Evolutionary conservation across 1,140 invertebrate species (phyloP).

Genomic region (Linepithema humile): DNA sequence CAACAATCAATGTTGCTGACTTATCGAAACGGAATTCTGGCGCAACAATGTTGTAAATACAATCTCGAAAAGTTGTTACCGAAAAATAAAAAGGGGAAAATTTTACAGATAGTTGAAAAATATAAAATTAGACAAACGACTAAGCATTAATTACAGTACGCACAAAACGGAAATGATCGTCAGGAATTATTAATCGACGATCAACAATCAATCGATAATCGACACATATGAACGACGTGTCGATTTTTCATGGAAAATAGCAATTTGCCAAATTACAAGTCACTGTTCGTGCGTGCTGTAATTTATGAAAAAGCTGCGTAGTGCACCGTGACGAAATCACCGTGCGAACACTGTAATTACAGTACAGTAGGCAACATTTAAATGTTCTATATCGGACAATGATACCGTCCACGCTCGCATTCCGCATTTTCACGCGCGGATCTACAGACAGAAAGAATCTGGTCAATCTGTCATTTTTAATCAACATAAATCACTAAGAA

Average conservation of each 20-base stretch:
- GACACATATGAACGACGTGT: constrained; percentile 43
- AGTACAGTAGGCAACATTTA: constrained; percentile 42
- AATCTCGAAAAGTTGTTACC: neutral
- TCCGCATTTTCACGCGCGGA: constrained; percentile 29
- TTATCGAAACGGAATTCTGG: neutral
- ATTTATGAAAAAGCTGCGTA: constrained; percentile 48
- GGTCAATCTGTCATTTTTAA: neutral
- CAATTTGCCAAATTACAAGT: constrained; percentile 56
- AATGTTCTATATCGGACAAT: constrained; percentile 38
- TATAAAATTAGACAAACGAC: neutral
- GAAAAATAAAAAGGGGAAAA: neutral
- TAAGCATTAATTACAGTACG: constrained; percentile 16
- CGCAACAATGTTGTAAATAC: neutral
- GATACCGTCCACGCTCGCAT: constrained; percentile 4
- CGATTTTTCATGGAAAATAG: constrained; percentile 32
- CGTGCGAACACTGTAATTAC: constrained; percentile 30
- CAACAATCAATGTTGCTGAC: neutral
- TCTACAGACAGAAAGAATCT: neutral
- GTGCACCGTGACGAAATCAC: constrained; percentile 39
- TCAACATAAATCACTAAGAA: neutral
- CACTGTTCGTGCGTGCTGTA: constrained; percentile 8
- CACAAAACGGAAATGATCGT: constrained; percentile 24
- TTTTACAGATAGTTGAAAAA: neutral
- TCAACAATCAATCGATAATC: constrained; percentile 46
- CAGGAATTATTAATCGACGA: constrained; percentile 42